Evolutionary conservation across 2,888 invertebrate species (phyloP).

Genomic region (Acleris laterana): DNA sequence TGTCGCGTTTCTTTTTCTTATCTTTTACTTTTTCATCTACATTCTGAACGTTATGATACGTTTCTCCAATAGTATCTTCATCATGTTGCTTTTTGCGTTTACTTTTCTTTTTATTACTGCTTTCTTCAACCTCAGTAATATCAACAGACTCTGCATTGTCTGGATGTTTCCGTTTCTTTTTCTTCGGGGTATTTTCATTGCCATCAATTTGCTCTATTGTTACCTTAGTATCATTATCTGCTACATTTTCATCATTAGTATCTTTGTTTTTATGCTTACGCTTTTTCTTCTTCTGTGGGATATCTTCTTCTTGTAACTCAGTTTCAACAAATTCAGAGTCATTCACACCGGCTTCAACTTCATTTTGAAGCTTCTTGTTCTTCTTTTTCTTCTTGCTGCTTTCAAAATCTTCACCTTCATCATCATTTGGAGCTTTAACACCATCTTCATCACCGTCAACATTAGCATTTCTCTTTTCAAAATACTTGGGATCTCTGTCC

Average conservation of each 20-base stretch:
- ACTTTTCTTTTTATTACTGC: constrained; percentile 38
- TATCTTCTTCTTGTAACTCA: constrained; percentile 30
- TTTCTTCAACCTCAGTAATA: constrained; percentile 31
- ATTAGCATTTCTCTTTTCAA: constrained; percentile 48
- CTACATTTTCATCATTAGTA: background rate
- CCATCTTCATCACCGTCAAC: background rate
- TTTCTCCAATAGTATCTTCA: constrained; percentile 8
- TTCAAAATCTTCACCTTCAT: constrained; percentile 5
- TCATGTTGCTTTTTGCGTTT: constrained; percentile 15
- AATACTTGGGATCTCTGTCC: constrained; percentile 84
- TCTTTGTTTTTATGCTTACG: constrained; percentile 39
- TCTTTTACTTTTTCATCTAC: constrained; percentile 36
- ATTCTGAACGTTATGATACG: background rate
- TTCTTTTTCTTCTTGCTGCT: constrained; percentile 15
- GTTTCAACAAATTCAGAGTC: constrained; percentile 29
- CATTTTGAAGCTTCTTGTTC: constrained; percentile 28
- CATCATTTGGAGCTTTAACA: background rate
- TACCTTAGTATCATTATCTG: constrained; percentile 10
- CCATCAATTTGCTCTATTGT: background rate
- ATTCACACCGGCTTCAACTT: constrained; percentile 4
- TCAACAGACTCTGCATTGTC: constrained; percentile 10
- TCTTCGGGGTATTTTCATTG: constrained; percentile 31
- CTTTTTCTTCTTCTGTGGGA: constrained; percentile 49
- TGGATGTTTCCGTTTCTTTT: constrained; percentile 36
- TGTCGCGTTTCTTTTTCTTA: constrained; percentile 45